A percentile compares a stretch with the other conserved stretches of the same genome.
Evolutionary conservation across 2,888 invertebrate genomes (phyloP).

Genomic region (Catocala sponsa): DNA sequence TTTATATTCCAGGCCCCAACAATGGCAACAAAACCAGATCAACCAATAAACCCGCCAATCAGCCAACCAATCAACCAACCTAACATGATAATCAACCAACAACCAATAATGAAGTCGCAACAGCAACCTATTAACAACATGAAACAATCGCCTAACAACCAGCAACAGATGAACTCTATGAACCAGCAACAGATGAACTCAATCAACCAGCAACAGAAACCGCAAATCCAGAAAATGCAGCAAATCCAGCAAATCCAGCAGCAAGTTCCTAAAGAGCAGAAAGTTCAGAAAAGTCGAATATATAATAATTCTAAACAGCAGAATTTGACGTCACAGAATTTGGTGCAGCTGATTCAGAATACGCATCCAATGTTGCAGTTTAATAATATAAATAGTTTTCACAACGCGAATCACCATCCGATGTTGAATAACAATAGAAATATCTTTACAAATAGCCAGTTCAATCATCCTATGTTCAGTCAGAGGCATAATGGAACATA

Average conservation of each 20-base stretch:
- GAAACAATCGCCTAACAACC: slow-evolving; percentile 37
- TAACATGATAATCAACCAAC: slow-evolving; percentile 62
- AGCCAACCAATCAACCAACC: slow-evolving; percentile 48
- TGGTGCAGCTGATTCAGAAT: slow-evolving; percentile 81
- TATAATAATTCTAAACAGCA: slow-evolving; percentile 69
- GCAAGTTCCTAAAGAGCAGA: slow-evolving; percentile 52
- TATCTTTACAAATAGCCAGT: slow-evolving; percentile 62
- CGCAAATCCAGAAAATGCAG: slow-evolving; percentile 12
- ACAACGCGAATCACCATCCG: slow-evolving; percentile 82
- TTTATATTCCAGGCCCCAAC: slow-evolving; percentile 63
- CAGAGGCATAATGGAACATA: slow-evolving; percentile 70
- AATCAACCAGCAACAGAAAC: slow-evolving; percentile 29
- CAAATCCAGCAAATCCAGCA: not conserved
- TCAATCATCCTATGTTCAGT: slow-evolving; percentile 62
- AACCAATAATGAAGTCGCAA: slow-evolving; percentile 55
- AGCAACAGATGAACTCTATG: slow-evolving; percentile 42
- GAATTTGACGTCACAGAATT: slow-evolving; percentile 69
- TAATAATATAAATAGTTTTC: slow-evolving; percentile 67
- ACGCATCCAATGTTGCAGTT: slow-evolving; percentile 82
- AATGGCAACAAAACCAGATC: slow-evolving; percentile 61
- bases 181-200: slow-evolving; percentile 42
- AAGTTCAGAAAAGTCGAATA: slow-evolving; percentile 67
- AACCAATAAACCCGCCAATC: slow-evolving; percentile 8
- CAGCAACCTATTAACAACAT: slow-evolving; percentile 48
- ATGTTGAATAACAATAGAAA: slow-evolving; percentile 69